Percentiles rank a stretch among this genome's conserved stretches.
Conservation (phyloP, 2,797 vertebrate species). For the Psittacula derbiana region DNA sequence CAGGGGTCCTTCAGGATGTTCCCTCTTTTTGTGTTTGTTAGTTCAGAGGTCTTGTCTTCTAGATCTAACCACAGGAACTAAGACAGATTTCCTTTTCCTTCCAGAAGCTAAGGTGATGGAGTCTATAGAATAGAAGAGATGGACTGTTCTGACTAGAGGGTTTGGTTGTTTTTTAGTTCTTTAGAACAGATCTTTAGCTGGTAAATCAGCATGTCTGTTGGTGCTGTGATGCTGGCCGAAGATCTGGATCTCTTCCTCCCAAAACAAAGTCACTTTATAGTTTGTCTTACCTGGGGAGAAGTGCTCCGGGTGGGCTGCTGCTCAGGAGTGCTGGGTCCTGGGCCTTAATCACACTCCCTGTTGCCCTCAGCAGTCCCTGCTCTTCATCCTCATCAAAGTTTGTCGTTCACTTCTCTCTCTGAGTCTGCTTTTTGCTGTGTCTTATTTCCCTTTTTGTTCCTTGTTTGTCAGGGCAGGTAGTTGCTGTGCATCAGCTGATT, state of each 20-base stretch:
- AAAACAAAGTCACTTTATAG: background rate
- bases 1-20: background rate
- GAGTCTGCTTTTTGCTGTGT: background rate
- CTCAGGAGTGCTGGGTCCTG: background rate
- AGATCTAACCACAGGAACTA: background rate
- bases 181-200: background rate
- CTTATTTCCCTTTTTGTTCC: background rate
- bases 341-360: background rate
- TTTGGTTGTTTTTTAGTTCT: background rate
- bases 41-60: background rate
- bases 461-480: rapidly evolving
- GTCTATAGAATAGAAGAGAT: background rate
- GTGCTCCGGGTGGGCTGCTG: background rate
- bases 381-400: background rate
- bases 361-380: background rate
- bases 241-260: background rate
- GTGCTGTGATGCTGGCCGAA: rapidly evolving
- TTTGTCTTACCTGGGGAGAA: background rate
- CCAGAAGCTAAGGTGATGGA: background rate
- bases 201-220: background rate
- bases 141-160: background rate
- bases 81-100: background rate
- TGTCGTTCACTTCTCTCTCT: rapidly evolving
- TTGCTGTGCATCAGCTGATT: background rate
- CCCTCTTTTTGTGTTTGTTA: background rate